Evolutionary conservation across 2,113 vertebrate genomes (phyloP).

Genomic region (Cottus gobio): DNA sequence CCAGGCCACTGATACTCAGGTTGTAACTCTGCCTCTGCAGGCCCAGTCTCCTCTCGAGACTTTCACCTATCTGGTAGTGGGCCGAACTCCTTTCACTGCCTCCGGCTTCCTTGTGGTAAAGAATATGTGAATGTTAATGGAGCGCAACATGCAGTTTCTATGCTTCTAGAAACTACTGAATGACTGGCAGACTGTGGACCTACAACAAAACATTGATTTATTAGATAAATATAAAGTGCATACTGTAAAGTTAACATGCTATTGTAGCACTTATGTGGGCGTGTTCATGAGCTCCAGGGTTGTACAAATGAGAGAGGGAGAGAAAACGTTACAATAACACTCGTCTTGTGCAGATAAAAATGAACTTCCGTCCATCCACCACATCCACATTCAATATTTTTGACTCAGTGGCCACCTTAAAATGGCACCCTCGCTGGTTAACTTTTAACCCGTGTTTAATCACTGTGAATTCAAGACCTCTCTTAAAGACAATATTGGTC

Average conservation of each 20-base stretch:
- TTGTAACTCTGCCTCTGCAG: conserved; percentile 55
- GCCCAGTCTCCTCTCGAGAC: conserved; percentile 53
- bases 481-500: conserved; percentile 34
- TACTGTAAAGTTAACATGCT: neutral
- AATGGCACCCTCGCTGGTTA: conserved; percentile 1
- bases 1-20: conserved; percentile 49
- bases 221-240: neutral
- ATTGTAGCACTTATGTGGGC: neutral
- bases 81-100: conserved; percentile 12
- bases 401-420: conserved; percentile 15
- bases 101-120: conserved; percentile 20
- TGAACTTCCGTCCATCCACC: conserved; percentile 32
- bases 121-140: conserved; percentile 49
- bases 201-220: neutral
- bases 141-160: conserved; percentile 47
- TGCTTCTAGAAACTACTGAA: neutral
- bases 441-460: conserved; percentile 19
- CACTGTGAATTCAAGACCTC: neutral
- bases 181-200: neutral
- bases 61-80: conserved; percentile 51
- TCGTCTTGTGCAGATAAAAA: conserved; percentile 13
- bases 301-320: neutral
- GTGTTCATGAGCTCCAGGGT: neutral
- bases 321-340: neutral
- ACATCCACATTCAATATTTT: conserved; percentile 39